A percentile compares a stretch with the other conserved stretches of the same genome.
Evolutionary conservation across 2,113 vertebrate genomes (phyloP).

Genomic region (Protobothrops mucrosquamatus): DNA sequence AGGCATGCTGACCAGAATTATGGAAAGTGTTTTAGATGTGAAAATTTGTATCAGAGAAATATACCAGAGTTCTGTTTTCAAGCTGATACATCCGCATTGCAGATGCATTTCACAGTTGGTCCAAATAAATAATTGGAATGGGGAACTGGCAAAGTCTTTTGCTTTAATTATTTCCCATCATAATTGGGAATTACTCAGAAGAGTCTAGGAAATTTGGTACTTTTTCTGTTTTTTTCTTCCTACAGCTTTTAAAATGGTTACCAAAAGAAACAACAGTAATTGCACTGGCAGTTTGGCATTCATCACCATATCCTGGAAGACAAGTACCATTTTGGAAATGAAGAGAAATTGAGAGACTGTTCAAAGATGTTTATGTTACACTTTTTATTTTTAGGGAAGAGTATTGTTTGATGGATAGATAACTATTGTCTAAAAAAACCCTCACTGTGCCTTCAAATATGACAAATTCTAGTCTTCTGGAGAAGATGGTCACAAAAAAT

Average conservation of each 20-base stretch:
- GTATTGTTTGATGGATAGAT: not conserved
- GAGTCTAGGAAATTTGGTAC: not conserved
- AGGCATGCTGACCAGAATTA: too few relatives aligned
- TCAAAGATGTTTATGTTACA: not conserved
- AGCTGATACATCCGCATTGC: not conserved
- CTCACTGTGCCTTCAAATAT: not conserved
- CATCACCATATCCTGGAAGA: not conserved
- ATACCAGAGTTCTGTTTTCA: not conserved
- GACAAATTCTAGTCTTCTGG: not conserved
- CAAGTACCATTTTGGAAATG: not conserved
- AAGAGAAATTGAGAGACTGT: not conserved
- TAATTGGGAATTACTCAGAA: not conserved
- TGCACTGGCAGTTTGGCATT: not conserved
- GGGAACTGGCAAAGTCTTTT: not conserved
- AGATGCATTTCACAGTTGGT: not conserved
- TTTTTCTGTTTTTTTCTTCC: not conserved
- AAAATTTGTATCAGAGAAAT: not conserved
- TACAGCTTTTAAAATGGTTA: not conserved
- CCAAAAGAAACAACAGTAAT: not conserved
- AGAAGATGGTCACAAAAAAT: not conserved
- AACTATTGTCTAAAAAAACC: not conserved
- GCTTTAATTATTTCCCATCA: not conserved
- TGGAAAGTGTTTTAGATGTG: too few relatives aligned
- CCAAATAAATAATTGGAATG: not conserved
- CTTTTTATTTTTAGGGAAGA: not conserved